Base-by-base conservation (phyloP, 2,888 invertebrate species). In the Lycaena phlaeas region DNA sequence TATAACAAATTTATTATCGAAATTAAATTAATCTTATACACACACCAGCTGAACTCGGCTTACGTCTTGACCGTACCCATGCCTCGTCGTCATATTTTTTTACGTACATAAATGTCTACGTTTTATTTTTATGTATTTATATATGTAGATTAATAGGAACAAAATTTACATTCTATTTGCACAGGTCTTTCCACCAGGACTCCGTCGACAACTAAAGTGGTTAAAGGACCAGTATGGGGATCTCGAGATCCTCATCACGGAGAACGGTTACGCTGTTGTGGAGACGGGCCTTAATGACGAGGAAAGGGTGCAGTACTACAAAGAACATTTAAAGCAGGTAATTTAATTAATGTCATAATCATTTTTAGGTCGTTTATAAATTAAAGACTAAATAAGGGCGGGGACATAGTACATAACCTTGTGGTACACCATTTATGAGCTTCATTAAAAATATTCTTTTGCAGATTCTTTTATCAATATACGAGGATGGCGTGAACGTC, bases 401-500 rank as follows among this genome's bases (percentile, higher is more conserved):
- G n/a, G n/a, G n/a, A n/a, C n/a, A n/a, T n/a, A n/a, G n/a, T n/a
- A n/a, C n/a, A n/a, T n/a, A n/a, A n/a, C n/a, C n/a, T n/a, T n/a
- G n/a, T n/a, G 7, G 14, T 18, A 11, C 46, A 1, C 7, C 5
- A 6, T 9, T 9, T 25, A 25, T 2, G 25, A 25, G 9, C 4
- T 25, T 25, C 2, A 6, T 25, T 3, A 9, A n/a, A 9, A 4
- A 4, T 18, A 26, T 26, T 26, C 3, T 26, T 17, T 11, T 17
- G 6, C 11, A 69, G 69, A 45, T 67, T 3, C 45, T 64, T 18
- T 45, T 64, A 3, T 57, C 69, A 1, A 65, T 69, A 5, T 44
- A 59, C 2, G 72, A 86, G 48, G 87, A 89, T 56, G 84, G 77
- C 1, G 86, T 86, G 28, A 87, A 88, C 50, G 72, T 89, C 2